Evolutionary conservation across 2,888 invertebrate species (phyloP).

Genomic region (Stenurella melanura): DNA sequence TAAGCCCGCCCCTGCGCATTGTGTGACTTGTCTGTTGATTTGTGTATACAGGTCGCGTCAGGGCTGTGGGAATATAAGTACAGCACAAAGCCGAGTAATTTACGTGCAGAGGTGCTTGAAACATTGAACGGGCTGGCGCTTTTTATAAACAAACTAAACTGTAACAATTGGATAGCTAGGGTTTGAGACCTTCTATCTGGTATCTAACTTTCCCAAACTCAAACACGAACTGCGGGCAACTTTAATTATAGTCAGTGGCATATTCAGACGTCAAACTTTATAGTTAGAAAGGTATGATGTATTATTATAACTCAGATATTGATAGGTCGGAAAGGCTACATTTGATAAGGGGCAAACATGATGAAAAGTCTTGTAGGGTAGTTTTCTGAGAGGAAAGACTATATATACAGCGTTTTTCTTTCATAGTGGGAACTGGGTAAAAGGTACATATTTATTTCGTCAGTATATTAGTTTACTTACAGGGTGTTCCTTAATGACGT

Average conservation of each 20-base stretch:
- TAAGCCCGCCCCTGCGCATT: not conserved
- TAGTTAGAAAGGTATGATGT: not conserved
- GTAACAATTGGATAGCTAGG: conserved; percentile 9
- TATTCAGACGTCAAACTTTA: not conserved
- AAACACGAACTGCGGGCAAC: not conserved
- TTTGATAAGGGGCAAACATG: too few relatives aligned
- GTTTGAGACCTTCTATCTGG: not conserved
- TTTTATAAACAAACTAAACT: conserved; percentile 21
- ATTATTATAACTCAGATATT: not conserved
- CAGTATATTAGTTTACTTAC: too few relatives aligned
- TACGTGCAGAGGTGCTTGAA: not conserved
- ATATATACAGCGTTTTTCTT: too few relatives aligned
- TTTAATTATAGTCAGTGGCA: conserved; percentile 8
- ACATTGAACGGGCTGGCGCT: conserved; percentile 2
- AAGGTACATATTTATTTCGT: too few relatives aligned
- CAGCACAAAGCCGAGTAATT: not conserved
- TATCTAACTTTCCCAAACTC: conserved; percentile 5
- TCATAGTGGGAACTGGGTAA: too few relatives aligned
- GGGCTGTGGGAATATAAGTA: not conserved
- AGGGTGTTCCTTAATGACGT: too few relatives aligned
- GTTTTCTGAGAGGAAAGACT: too few relatives aligned
- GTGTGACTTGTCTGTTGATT: conserved; percentile 1
- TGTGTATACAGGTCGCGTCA: not conserved
- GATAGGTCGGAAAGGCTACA: not conserved
- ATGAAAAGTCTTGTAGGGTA: too few relatives aligned